A percentile compares a stretch with the other conserved stretches of the same genome.
These are phyloP conservation scores for Chrysoperla carnea DNA, from an alignment of 1,140 invertebrate genomes.

Conservation along the genomic window DNA sequence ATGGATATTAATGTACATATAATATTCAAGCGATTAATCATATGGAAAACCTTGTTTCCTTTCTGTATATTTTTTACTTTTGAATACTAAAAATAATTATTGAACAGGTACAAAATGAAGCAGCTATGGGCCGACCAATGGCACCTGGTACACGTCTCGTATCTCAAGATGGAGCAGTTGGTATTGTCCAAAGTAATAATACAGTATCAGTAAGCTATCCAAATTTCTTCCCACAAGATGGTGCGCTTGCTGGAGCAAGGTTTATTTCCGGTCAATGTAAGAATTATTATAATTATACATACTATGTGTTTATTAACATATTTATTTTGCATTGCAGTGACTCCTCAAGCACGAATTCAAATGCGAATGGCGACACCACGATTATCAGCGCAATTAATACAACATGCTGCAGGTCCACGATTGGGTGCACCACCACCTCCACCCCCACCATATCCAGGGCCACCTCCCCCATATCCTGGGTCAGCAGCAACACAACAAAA, in stretches of 20 bases:
- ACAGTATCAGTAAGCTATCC: conserved; percentile 40
- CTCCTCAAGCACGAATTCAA: conserved; percentile 18
- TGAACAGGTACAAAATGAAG: conserved; percentile 34
- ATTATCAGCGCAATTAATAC: conserved; percentile 6
- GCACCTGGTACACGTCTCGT: conserved; percentile 37
- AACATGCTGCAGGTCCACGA: conserved; percentile 8
- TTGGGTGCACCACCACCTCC: conserved; percentile 29
- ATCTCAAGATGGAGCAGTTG: conserved; percentile 40
- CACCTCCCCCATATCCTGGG: conserved; percentile 46
- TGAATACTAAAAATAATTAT: too few relatives aligned
- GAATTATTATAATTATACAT: not conserved
- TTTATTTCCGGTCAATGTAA: not conserved
- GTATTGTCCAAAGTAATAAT: conserved; percentile 42
- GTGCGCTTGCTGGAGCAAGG: not conserved
- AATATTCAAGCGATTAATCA: too few relatives aligned
- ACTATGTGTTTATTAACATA: not conserved
- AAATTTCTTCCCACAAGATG: conserved; percentile 22
- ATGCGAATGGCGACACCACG: conserved; percentile 16
- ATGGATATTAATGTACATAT: too few relatives aligned
- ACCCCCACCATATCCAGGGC: conserved; percentile 40
- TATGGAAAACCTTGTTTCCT: conserved; percentile 1
- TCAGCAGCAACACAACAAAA: conserved; percentile 18
- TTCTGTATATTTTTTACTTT: not conserved
- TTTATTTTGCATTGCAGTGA: conserved; percentile 11
- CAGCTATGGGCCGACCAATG: conserved; percentile 37